phyloP scores from a whole-genome alignment of 2,113 vertebrate species.

The Cololabis saira region DNA sequence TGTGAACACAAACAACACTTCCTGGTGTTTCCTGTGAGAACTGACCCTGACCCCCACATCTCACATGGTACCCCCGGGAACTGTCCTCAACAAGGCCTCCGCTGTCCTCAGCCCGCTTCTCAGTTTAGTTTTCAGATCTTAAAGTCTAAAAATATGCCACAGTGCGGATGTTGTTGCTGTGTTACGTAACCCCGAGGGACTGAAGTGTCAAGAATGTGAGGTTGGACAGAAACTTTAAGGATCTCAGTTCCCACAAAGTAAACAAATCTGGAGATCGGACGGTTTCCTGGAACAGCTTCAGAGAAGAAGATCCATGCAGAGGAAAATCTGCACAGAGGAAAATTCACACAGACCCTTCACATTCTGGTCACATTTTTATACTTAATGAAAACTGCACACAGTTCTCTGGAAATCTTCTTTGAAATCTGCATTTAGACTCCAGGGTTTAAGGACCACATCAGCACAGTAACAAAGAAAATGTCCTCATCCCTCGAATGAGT shows the following conservation, averaged over 20 bases:
- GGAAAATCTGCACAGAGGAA: slow-evolving; percentile 51
- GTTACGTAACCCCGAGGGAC: slow-evolving; percentile 68
- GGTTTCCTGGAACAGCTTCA: slow-evolving; percentile 67
- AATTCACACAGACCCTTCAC: slow-evolving; percentile 18
- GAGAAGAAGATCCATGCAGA: slow-evolving; percentile 13
- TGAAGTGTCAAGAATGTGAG: slow-evolving; percentile 75
- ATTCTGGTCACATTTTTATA: slow-evolving; percentile 43
- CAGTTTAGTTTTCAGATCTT: slow-evolving; percentile 69
- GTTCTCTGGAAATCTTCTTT: slow-evolving; percentile 20
- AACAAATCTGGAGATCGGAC: slow-evolving; percentile 59
- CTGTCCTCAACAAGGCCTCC: slow-evolving; percentile 39
- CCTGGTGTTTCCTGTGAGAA: slow-evolving; percentile 78
- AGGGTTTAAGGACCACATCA: background rate
- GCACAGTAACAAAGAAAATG: background rate
- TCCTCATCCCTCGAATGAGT: background rate
- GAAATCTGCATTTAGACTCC: slow-evolving; percentile 7
- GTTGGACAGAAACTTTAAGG: slow-evolving; percentile 66
- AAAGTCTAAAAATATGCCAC: slow-evolving; percentile 74
- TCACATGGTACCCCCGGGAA: slow-evolving; percentile 63
- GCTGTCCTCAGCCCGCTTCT: slow-evolving; percentile 62
- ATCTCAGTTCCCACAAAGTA: slow-evolving; percentile 61
- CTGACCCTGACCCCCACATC: slow-evolving; percentile 73
- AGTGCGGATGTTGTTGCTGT: slow-evolving; percentile 67
- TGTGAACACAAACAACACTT: slow-evolving; percentile 72
- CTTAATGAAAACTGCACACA: slow-evolving; percentile 26